phyloP scores from a whole-genome alignment of 2,113 vertebrate genomes.

The Mola mola region DNA sequence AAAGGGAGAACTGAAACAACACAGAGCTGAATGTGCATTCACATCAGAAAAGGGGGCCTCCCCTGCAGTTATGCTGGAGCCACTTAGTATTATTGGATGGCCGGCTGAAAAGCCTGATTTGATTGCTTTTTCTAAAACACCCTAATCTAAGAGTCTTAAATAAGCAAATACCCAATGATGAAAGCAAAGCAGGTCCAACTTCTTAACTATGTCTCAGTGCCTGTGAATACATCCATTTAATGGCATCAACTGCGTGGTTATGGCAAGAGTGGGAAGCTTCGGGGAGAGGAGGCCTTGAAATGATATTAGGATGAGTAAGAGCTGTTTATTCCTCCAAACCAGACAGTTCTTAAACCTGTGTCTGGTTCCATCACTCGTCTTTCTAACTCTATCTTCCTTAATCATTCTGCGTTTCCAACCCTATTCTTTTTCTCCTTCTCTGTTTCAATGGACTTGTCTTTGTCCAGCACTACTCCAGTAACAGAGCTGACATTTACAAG shows the following conservation, averaged over 20 bases:
- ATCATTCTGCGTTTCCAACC: constrained; percentile 10
- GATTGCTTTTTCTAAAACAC: constrained; percentile 65
- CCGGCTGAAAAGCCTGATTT: constrained; percentile 60
- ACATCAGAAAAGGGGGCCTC: constrained; percentile 49
- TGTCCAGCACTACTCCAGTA: constrained; percentile 22
- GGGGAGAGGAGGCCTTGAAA: constrained; percentile 44
- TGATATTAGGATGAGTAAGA: constrained; percentile 50
- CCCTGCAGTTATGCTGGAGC: constrained; percentile 41
- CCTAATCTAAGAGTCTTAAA: constrained; percentile 58
- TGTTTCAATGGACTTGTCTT: constrained; percentile 13
- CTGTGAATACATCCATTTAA: constrained; percentile 53
- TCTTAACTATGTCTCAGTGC: constrained; percentile 42
- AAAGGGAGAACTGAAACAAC: constrained; percentile 47
- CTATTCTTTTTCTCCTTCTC: neutral
- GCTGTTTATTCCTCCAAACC: constrained; percentile 6
- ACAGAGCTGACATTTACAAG: constrained; percentile 52
- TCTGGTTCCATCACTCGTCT: constrained; percentile 17
- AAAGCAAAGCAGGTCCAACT: constrained; percentile 28
- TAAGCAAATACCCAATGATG: constrained; percentile 44
- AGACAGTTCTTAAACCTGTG: constrained; percentile 30
- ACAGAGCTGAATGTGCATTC: constrained; percentile 32
- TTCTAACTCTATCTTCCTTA: constrained; percentile 13
- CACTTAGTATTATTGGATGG: constrained; percentile 60
- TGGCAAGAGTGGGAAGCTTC: constrained; percentile 28
- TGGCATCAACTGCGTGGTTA: constrained; percentile 44